These are phyloP conservation scores for Centropyge bicolor DNA, from an alignment of 2,797 vertebrate species.

Conservation along the genomic window DNA sequence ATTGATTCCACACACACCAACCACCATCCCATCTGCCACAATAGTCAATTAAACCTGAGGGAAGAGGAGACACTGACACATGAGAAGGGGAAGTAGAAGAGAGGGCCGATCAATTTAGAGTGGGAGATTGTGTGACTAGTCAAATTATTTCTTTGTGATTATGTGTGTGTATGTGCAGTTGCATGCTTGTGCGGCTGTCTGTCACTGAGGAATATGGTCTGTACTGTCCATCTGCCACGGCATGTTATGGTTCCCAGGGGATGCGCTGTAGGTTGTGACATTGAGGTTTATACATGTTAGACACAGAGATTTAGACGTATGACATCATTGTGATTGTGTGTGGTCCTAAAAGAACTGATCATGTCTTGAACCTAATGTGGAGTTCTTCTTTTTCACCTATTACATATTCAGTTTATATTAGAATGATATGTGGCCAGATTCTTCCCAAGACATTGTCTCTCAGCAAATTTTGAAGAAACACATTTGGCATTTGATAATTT, in stretches of 20 bases:
- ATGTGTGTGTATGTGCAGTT: neutral
- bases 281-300: constrained; percentile 42
- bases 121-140: constrained; percentile 26
- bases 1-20: constrained; percentile 78
- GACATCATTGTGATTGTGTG: constrained; percentile 51
- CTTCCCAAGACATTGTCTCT: neutral
- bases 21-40: constrained; percentile 71
- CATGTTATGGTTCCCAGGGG: constrained; percentile 66
- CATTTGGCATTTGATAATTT: neutral
- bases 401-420: neutral
- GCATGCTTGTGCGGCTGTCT: constrained; percentile 12
- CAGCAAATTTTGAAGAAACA: too few species aligned
- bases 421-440: neutral
- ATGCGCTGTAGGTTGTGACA: constrained; percentile 47
- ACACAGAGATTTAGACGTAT: constrained; percentile 50
- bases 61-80: constrained; percentile 46
- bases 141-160: constrained; percentile 40
- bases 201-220: constrained; percentile 40
- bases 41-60: constrained; percentile 75
- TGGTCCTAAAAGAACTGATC: constrained; percentile 4
- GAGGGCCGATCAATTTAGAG: constrained; percentile 42
- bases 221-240: constrained; percentile 67
- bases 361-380: neutral
- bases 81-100: constrained; percentile 39
- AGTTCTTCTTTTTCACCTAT: neutral